Evolutionary conservation across 2,888 invertebrate genomes (phyloP).

Genomic region (Ennomos erosarius): DNA sequence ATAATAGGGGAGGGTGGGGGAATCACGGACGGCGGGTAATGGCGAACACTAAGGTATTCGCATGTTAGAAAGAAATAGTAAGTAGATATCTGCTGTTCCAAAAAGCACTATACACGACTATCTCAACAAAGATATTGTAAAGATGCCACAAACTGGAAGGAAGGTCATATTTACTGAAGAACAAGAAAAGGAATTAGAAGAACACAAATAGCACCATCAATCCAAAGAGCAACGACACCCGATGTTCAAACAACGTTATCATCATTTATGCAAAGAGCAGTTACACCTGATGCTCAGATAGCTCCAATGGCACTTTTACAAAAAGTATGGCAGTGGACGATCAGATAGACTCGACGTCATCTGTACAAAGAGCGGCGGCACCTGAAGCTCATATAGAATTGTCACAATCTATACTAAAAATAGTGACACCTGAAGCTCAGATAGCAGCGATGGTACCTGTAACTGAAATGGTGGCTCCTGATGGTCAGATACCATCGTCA

Average conservation of each 20-base stretch:
- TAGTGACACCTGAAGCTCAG: background rate
- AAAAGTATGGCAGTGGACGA: too few species aligned
- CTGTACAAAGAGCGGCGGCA: too few species aligned
- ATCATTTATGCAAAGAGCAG: background rate
- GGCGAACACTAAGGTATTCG: background rate
- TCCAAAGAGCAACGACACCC: background rate
- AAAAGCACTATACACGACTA: slow-evolving; percentile 23
- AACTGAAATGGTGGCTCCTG: too few species aligned
- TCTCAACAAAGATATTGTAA: slow-evolving; percentile 14
- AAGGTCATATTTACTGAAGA: slow-evolving; percentile 19
- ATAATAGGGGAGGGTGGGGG: too few species aligned
- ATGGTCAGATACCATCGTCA: too few species aligned
- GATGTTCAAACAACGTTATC: slow-evolving; percentile 5
- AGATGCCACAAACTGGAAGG: slow-evolving; percentile 5
- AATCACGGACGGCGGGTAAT: slow-evolving; percentile 2
- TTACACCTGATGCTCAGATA: background rate
- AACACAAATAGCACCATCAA: background rate
- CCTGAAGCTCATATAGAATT: too few species aligned
- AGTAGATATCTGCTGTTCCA: slow-evolving; percentile 20
- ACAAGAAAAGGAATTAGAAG: slow-evolving; percentile 22
- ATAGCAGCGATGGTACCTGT: background rate
- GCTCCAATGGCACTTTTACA: background rate
- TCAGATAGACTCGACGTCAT: too few species aligned
- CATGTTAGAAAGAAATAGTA: slow-evolving; percentile 1
- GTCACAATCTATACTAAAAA: background rate